A percentile compares a stretch with the other conserved stretches of the same genome.
phyloP scores from a whole-genome alignment of 2,888 invertebrate species.

The Apamea monoglypha region DNA sequence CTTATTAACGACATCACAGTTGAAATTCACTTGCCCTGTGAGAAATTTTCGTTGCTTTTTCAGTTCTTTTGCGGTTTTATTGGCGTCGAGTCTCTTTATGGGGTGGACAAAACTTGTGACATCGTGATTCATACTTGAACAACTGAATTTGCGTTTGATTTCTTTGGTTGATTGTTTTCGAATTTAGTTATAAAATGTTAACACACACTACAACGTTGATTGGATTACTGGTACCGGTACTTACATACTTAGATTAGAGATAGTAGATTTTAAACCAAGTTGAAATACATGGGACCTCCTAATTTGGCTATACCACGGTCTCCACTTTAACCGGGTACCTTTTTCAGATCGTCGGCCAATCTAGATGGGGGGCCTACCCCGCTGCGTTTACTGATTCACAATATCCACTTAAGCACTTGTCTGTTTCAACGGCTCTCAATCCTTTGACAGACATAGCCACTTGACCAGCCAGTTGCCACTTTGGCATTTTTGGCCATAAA shows the following conservation, averaged over 20 bases:
- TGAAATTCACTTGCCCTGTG: conserved; percentile 64
- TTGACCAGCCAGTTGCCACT: conserved; percentile 23
- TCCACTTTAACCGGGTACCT: not conserved
- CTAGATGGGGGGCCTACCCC: conserved; percentile 26
- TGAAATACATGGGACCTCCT: not conserved
- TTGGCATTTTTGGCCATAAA: conserved; percentile 35
- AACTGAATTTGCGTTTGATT: conserved; percentile 41
- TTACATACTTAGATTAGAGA: not conserved
- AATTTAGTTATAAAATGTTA: conserved; percentile 16
- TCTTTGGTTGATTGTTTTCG: conserved; percentile 21
- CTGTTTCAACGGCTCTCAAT: conserved; percentile 47
- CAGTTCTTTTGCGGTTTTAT: conserved; percentile 57
- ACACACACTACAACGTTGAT: not conserved
- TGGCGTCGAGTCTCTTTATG: conserved; percentile 51
- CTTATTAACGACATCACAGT: conserved; percentile 80
- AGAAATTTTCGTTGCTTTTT: conserved; percentile 57
- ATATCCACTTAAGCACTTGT: conserved; percentile 48
- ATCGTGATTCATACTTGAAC: conserved; percentile 46
- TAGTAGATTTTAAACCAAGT: not conserved
- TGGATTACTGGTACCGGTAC: not conserved
- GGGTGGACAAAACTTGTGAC: conserved; percentile 55
- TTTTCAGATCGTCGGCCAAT: conserved; percentile 25
- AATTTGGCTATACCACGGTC: not conserved
- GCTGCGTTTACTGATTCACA: conserved; percentile 41
- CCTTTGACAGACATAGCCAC: conserved; percentile 45